phyloP scores from a whole-genome alignment of 2,797 vertebrate genomes.

The Odontamblyopus rebecca region DNA sequence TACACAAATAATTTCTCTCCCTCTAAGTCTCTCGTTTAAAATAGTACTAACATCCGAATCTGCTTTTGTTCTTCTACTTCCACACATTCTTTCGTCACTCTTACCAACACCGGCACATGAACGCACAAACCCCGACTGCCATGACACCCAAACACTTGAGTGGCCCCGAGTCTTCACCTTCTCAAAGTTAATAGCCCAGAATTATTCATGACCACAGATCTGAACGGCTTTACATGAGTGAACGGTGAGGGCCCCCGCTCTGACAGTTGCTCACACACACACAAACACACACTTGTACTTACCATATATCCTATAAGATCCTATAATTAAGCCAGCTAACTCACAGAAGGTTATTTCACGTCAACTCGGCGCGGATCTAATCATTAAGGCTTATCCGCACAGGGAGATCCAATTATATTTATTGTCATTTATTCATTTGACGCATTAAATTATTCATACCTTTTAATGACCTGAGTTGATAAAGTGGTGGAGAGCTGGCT shows the following conservation, averaged over 20 bases:
- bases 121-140: constrained; percentile 43
- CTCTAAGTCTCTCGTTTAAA: background rate
- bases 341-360: constrained; percentile 34
- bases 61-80: background rate
- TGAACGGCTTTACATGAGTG: constrained; percentile 64
- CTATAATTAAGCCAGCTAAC: constrained; percentile 55
- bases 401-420: background rate
- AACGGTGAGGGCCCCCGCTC: constrained; percentile 46
- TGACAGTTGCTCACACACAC: constrained; percentile 58
- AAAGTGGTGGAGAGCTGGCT: background rate
- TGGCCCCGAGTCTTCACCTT: constrained; percentile 44
- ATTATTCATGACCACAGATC: constrained; percentile 76
- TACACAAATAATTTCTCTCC: no score
- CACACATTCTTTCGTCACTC: background rate
- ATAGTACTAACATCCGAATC: background rate
- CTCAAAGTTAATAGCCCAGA: constrained; percentile 69
- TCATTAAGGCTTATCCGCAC: constrained; percentile 3
- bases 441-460: constrained; percentile 6
- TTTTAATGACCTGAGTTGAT: constrained; percentile 6
- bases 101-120: background rate
- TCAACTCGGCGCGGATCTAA: constrained; percentile 1
- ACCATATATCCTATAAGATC: constrained; percentile 11
- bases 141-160: constrained; percentile 49
- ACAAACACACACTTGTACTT: constrained; percentile 14
- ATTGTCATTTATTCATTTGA: constrained; percentile 8